Percentiles rank a stretch among this genome's conserved stretches.
phyloP scores from a whole-genome alignment of 2,797 vertebrate genomes.

The Chloroceryle amazona region DNA sequence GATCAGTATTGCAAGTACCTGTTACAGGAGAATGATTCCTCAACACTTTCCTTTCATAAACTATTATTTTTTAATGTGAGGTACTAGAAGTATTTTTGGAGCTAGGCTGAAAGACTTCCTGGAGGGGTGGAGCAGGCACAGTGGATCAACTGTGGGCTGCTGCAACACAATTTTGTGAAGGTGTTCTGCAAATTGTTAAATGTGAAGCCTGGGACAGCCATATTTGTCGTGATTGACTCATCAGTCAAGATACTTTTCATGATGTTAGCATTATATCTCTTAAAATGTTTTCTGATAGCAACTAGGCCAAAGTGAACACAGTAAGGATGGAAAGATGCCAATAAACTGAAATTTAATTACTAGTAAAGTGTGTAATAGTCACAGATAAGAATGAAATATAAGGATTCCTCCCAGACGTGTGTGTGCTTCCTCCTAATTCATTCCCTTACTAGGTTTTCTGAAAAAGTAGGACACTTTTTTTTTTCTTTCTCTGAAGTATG shows the following conservation, averaged over 20 bases:
- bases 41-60: background rate
- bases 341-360: background rate
- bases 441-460: background rate
- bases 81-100: background rate
- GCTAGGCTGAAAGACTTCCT: background rate
- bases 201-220: background rate
- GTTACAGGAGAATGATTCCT: background rate
- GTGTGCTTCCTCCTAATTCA: background rate
- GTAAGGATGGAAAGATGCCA: background rate
- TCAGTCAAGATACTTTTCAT: background rate
- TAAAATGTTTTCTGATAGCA: background rate
- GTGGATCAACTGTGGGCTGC: background rate
- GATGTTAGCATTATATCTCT: background rate
- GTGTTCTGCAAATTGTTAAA: rapidly evolving
- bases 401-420: background rate
- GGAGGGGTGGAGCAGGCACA: background rate
- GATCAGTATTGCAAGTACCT: background rate
- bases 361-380: background rate
- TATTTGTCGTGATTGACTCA: background rate
- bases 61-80: background rate
- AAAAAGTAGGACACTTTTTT: background rate
- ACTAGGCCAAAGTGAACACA: background rate
- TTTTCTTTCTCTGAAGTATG: background rate
- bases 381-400: background rate
- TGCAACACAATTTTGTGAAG: background rate